phyloP scores from a whole-genome alignment of 2,888 invertebrate species.

The Dilophus febrilis region DNA sequence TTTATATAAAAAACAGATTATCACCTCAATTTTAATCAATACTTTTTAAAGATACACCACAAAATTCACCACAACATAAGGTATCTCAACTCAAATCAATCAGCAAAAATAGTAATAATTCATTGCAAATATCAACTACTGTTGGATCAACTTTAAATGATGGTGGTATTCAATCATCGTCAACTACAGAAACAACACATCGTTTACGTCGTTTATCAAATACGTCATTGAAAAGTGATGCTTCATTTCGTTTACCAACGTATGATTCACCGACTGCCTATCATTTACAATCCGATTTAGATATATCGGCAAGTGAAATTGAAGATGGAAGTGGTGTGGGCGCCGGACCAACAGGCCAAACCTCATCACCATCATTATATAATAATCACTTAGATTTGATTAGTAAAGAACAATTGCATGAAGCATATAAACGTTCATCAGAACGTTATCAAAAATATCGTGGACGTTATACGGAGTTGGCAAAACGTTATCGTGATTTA shows the following conservation, averaged over 20 bases:
- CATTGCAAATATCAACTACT: background rate
- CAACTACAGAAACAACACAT: no score
- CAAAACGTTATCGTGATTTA: slow-evolving; percentile 61
- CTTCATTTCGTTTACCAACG: slow-evolving; percentile 56
- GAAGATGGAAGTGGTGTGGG: slow-evolving; percentile 54
- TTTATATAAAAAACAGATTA: no score
- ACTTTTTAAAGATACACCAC: slow-evolving; percentile 33
- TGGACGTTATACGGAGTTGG: slow-evolving; percentile 67
- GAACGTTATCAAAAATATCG: slow-evolving; percentile 74
- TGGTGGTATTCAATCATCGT: slow-evolving; percentile 19
- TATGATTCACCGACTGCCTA: slow-evolving; percentile 50
- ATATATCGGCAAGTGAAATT: slow-evolving; percentile 68
- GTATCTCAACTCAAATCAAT: slow-evolving; percentile 9
- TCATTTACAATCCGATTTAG: slow-evolving; percentile 56
- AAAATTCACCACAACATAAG: slow-evolving; percentile 32
- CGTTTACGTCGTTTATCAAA: slow-evolving; percentile 47
- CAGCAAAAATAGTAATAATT: slow-evolving; percentile 9
- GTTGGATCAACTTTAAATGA: slow-evolving; percentile 19
- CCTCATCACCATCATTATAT: slow-evolving; percentile 21
- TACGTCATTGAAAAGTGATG: slow-evolving; percentile 61
- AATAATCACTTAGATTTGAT: slow-evolving; percentile 48
- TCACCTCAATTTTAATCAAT: background rate
- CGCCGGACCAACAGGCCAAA: no score
- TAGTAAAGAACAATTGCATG: slow-evolving; percentile 67
- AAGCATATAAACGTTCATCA: slow-evolving; percentile 65